phyloP scores from a whole-genome alignment of 30 jellyfish, hydroid and myxozoan species.

The Sanderia malayensis region DNA sequence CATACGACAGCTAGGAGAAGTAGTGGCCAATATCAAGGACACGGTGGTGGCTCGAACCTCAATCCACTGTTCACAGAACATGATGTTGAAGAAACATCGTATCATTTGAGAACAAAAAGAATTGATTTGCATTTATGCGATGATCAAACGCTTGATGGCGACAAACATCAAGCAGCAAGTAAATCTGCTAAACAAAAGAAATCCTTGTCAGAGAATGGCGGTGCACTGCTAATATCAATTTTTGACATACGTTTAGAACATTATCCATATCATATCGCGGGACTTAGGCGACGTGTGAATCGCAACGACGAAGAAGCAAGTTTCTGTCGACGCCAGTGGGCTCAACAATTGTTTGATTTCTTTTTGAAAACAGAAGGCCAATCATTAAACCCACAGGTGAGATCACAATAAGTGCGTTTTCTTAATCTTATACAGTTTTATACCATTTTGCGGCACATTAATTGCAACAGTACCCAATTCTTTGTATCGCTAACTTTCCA shows the following conservation, averaged over 20 bases:
- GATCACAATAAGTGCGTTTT: too few relatives aligned
- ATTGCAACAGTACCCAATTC: too few relatives aligned
- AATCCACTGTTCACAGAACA: constrained; percentile 66
- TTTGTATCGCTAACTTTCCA: too few relatives aligned
- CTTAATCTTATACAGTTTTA: too few relatives aligned
- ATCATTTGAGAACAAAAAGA: constrained; percentile 75
- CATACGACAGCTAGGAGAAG: constrained; percentile 14
- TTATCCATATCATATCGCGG: constrained; percentile 95
- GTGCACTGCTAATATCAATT: constrained; percentile 83
- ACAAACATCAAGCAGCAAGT: background rate
- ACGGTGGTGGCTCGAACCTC: constrained; percentile 40
- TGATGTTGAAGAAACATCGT: constrained; percentile 86
- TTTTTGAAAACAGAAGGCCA: constrained; percentile 81
- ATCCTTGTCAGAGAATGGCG: constrained; percentile 56
- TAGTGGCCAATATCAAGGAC: constrained; percentile 36
- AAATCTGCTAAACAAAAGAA: background rate
- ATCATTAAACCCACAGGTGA: background rate
- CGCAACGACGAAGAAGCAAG: constrained; percentile 72
- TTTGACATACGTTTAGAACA: constrained; percentile 72
- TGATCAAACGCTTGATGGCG: constrained; percentile 77
- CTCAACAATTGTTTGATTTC: constrained; percentile 80
- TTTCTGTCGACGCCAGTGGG: constrained; percentile 90
- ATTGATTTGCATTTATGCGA: constrained; percentile 92
- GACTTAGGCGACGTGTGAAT: constrained; percentile 53
- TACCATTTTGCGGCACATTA: too few relatives aligned